Percentiles rank a stretch among this genome's conserved stretches.
These are phyloP conservation scores for Himalopsyche japonica DNA, from an alignment of 2,888 invertebrate species.

Conservation along the genomic window DNA sequence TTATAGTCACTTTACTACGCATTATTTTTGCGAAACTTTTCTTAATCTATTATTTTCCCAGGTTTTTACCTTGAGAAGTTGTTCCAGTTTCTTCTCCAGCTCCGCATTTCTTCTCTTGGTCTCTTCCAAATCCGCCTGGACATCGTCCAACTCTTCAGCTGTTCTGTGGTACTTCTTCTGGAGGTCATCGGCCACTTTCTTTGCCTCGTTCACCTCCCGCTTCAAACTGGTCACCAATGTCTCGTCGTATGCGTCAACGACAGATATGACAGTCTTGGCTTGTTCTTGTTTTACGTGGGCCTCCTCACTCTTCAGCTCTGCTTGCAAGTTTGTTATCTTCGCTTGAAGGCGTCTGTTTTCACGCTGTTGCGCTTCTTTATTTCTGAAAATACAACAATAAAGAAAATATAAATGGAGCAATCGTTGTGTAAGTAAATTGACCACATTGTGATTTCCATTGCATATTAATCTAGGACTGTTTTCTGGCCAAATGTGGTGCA, in stretches of 20 bases:
- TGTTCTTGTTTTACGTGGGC: conserved; percentile 59
- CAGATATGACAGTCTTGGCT: conserved; percentile 59
- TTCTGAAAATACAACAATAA: conserved; percentile 52
- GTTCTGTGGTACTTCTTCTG: conserved; percentile 78
- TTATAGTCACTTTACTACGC: too few species aligned
- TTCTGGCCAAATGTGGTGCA: too few species aligned
- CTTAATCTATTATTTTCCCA: background rate
- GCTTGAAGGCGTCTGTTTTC: conserved; percentile 84
- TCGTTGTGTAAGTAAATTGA: too few species aligned
- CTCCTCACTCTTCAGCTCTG: conserved; percentile 75
- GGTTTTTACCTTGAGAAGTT: conserved; percentile 61
- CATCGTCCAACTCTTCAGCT: conserved; percentile 75
- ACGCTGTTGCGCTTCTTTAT: conserved; percentile 81
- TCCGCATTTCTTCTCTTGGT: conserved; percentile 75
- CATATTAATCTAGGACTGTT: too few species aligned
- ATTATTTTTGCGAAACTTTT: background rate
- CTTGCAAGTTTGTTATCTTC: conserved; percentile 79
- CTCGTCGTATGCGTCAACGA: conserved; percentile 64
- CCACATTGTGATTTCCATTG: too few species aligned
- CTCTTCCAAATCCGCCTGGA: conserved; percentile 78
- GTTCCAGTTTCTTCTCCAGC: conserved; percentile 76
- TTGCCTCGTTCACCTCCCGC: conserved; percentile 74
- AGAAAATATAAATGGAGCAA: background rate
- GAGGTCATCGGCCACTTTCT: conserved; percentile 77
- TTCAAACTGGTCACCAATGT: conserved; percentile 70